Conservation (phyloP, 2,888 invertebrate species). For the Eudasyphora cyanicolor region DNA sequence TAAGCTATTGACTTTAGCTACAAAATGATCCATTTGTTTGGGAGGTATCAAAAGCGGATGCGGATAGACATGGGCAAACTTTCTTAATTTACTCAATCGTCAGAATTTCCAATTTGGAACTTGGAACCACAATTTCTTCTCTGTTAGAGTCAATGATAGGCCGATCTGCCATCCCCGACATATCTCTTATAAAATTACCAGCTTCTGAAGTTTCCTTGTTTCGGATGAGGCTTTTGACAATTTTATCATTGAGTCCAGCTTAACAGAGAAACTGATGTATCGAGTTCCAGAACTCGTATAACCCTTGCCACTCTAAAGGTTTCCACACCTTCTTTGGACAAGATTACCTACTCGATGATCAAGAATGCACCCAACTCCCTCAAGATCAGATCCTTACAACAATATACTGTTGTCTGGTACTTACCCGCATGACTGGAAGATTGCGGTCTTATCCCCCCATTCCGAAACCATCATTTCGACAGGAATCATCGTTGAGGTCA, state of each 20-base stretch:
- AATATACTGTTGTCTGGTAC: slow-evolving; percentile 24
- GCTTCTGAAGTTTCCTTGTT: slow-evolving; percentile 21
- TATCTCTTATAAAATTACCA: slow-evolving; percentile 1
- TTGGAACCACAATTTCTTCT: neutral
- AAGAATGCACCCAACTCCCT: no score
- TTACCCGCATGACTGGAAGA: slow-evolving; percentile 45
- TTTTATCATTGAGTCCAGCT: neutral
- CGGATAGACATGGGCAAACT: neutral
- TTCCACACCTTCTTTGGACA: slow-evolving; percentile 1
- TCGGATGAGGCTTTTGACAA: slow-evolving; percentile 1
- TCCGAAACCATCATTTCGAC: slow-evolving; percentile 25
- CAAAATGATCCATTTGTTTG: no score
- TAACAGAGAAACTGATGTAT: neutral
- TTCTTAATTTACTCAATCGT: no score
- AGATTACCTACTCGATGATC: slow-evolving; percentile 29
- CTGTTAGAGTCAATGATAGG: neutral
- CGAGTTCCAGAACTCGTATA: neutral
- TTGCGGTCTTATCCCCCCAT: no score
- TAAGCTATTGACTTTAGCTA: no score
- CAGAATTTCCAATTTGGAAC: neutral
- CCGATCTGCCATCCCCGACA: slow-evolving; percentile 7
- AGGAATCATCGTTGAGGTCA: neutral
- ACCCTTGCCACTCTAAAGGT: neutral
- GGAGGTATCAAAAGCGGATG: no score
- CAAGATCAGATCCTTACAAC: slow-evolving; percentile 6